phyloP scores from a whole-genome alignment of 2,888 invertebrate genomes.

The Volucella bombylans region DNA sequence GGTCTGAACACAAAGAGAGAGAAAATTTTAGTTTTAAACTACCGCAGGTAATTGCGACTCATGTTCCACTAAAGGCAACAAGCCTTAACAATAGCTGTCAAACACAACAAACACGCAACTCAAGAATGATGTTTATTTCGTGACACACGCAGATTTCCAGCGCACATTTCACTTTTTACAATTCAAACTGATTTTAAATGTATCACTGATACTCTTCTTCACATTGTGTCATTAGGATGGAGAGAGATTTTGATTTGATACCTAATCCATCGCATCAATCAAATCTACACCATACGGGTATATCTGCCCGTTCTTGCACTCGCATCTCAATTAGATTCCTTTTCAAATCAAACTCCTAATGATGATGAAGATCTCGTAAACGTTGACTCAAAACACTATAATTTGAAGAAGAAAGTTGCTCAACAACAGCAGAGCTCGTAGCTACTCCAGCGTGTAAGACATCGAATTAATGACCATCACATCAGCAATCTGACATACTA shows the following conservation, averaged over 20 bases:
- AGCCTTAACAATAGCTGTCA: too few species aligned
- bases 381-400: conserved; percentile 1
- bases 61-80: too few species aligned
- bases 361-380: background rate
- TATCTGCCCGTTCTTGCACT: too few species aligned
- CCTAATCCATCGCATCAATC: background rate
- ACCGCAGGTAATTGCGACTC: too few species aligned
- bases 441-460: conserved; percentile 27
- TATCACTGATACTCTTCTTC: too few species aligned
- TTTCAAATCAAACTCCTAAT: conserved; percentile 6
- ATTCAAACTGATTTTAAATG: too few species aligned
- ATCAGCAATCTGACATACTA: background rate
- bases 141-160: too few species aligned
- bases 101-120: too few species aligned
- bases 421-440: background rate
- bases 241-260: background rate
- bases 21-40: too few species aligned
- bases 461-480: conserved; percentile 30
- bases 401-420: conserved; percentile 46
- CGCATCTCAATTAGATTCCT: conserved; percentile 4
- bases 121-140: too few species aligned
- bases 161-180: too few species aligned
- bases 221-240: background rate
- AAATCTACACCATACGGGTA: background rate
- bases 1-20: too few species aligned